Evolutionary conservation across 2,113 vertebrate genomes (phyloP).

Genomic region (Lota lota): DNA sequence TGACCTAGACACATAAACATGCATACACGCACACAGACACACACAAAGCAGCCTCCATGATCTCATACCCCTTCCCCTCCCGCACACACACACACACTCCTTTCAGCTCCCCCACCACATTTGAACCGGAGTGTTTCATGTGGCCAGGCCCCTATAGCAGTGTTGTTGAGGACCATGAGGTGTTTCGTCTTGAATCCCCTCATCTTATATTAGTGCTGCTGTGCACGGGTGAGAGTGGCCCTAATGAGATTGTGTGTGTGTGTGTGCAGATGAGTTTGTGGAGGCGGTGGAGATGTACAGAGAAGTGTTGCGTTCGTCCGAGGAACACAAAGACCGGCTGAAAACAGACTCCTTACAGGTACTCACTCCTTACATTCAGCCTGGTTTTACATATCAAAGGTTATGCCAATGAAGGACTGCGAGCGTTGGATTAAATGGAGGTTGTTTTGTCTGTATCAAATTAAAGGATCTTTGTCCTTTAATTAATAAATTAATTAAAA

Average conservation of each 20-base stretch:
- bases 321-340: constrained; percentile 94
- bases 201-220: background rate
- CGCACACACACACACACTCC: background rate
- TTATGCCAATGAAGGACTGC: background rate
- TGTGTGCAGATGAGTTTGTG: constrained; percentile 79
- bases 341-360: constrained; percentile 98
- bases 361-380: constrained; percentile 15
- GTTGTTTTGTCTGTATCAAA: no score
- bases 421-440: no score
- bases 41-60: constrained; percentile 15
- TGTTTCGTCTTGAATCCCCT: background rate
- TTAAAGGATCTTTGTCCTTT: background rate
- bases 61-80: background rate
- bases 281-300: constrained; percentile 88
- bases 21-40: no score
- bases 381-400: constrained; percentile 20
- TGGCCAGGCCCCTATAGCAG: background rate
- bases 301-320: constrained; percentile 93
- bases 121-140: constrained; percentile 26
- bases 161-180: background rate
- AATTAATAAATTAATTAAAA: no score
- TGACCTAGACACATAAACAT: no score
- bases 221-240: constrained; percentile 5
- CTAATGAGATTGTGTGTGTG: constrained; percentile 21
- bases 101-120: constrained; percentile 5